Conservation (phyloP, 2,888 invertebrate genomes). For the Aricia artaxerxes region DNA sequence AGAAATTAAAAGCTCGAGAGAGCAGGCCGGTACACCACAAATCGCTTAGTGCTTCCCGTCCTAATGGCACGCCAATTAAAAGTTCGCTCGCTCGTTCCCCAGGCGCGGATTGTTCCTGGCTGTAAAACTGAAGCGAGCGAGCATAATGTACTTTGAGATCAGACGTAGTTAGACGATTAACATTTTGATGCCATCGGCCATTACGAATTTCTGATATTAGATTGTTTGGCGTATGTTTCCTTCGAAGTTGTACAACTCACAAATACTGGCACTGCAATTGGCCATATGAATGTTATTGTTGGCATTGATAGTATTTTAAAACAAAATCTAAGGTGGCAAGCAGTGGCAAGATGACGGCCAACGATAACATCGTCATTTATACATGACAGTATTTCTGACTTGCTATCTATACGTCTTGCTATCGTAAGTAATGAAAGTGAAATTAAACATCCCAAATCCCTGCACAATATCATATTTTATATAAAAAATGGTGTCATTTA, state of each 20-base stretch:
- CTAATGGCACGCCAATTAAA: slow-evolving; percentile 81
- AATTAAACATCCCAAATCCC: too few species aligned
- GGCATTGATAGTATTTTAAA: too few species aligned
- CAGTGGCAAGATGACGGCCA: too few species aligned
- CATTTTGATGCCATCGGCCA: slow-evolving; percentile 63
- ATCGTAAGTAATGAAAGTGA: too few species aligned
- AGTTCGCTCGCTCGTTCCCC: slow-evolving; percentile 71
- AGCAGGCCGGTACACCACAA: slow-evolving; percentile 79
- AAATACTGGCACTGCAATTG: too few species aligned
- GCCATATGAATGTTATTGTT: too few species aligned
- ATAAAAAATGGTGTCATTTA: too few species aligned
- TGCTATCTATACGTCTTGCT: too few species aligned
- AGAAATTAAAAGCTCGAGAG: slow-evolving; percentile 67
- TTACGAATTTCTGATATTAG: slow-evolving; percentile 44
- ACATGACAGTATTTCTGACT: too few species aligned
- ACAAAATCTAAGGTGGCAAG: too few species aligned
- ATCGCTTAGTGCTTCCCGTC: slow-evolving; percentile 77
- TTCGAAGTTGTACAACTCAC: not conserved
- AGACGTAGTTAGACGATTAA: slow-evolving; percentile 61
- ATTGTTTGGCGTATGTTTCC: not conserved
- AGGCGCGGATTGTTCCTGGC: slow-evolving; percentile 70
- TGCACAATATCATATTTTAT: too few species aligned
- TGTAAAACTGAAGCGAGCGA: slow-evolving; percentile 73
- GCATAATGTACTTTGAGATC: slow-evolving; percentile 70
- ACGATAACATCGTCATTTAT: too few species aligned